Base-by-base conservation (phyloP, 2,797 vertebrate species). In the Myiotriccus ornatus region DNA sequence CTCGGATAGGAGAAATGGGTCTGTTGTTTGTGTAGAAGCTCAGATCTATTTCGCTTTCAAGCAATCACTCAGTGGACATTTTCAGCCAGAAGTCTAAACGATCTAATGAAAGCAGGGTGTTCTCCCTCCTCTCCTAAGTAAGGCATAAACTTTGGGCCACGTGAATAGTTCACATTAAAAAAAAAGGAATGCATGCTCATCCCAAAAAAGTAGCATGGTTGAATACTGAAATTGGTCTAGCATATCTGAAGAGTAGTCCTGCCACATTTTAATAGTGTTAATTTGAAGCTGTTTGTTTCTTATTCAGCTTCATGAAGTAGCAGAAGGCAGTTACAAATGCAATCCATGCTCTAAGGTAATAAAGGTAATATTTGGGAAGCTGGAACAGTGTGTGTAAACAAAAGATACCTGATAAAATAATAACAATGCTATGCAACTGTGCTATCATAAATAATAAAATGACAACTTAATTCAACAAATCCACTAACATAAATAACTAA, bases 321-420 rank as follows among this genome's bases (percentile, higher is more conserved):
- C 80, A 86, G 76, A 47, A 95, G 64, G 67, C 47, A 57, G n/a
- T 22, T 43, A 19, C 44, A n/a, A 89, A 74, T 1, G 9, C 56
- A 79, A 7, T 32, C 55, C 23, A 9, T 0, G 4, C 43, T 74
- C 70, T 32, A 14, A 69, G 69, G 63, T 10, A 50, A 44, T 68
- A 44, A 84, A 77, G 49, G 25, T 50, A 28, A 17, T 79, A 16
- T 35, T 90, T 56, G 74, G 68, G 39, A 91, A 93, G 64, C 75
- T 71, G 69, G 49, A 71, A 47, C 27, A 62, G 30, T 8, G 53
- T 44, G 37, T 50, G 17, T 76, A 88, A 93, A 91, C 62, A 69
- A 92, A 86, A 18, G 82, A 37, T 62, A 28, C 28, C n/a, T n/a
- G 76, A 80, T 60, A 89, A 92, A 94, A 89, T 64, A 83, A 85